phyloP scores from a whole-genome alignment of 2,888 invertebrate genomes.

The Phengaris alcon region DNA sequence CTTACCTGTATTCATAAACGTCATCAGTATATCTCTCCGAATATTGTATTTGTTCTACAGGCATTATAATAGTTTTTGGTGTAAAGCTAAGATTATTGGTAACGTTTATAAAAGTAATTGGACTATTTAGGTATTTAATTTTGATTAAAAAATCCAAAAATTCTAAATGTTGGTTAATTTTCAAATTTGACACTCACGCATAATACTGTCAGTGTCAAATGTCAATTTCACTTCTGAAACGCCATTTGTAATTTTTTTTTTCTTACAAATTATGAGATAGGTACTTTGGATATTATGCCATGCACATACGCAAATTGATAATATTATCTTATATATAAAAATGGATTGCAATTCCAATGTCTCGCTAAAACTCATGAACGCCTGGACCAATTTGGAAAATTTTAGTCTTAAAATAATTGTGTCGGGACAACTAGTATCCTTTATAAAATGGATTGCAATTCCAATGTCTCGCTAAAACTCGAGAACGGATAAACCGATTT shows the following conservation, averaged over 20 bases:
- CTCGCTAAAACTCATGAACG: no score
- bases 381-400: no score
- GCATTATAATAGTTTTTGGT: conserved; percentile 66
- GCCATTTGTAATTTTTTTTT: neutral
- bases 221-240: neutral
- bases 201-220: neutral
- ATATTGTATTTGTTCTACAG: conserved; percentile 92
- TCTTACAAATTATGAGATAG: neutral
- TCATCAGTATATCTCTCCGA: conserved; percentile 95
- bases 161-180: neutral
- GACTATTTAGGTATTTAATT: neutral
- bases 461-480: no score
- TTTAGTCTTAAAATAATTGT: no score
- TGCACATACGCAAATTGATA: neutral
- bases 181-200: neutral
- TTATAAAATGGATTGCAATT: no score
- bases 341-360: no score
- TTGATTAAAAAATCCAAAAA: neutral
- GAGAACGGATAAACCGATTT: no score
- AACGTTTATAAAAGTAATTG: neutral
- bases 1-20: conserved; percentile 91
- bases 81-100: neutral
- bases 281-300: neutral
- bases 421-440: no score
- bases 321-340: no score